Evolutionary conservation across 2,888 invertebrate genomes (phyloP).

Genomic region (Scotopteryx bipunctaria): DNA sequence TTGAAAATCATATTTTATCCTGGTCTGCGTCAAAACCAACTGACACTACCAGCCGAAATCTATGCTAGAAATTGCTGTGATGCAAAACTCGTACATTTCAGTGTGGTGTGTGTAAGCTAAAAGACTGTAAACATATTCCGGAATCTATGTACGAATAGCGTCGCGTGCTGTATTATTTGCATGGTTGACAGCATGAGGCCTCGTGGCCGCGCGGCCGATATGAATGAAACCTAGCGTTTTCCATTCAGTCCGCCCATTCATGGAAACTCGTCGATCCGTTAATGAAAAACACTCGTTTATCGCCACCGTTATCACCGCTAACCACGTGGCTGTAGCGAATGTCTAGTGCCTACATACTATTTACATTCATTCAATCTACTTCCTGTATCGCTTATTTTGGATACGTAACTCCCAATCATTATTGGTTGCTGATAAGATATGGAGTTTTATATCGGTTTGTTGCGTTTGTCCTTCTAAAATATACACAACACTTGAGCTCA

Average conservation of each 20-base stretch:
- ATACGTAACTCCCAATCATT: slow-evolving; percentile 33
- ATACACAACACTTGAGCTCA: slow-evolving; percentile 1
- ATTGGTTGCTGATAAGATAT: slow-evolving; percentile 48
- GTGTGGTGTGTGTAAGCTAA: not conserved
- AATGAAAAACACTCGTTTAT: slow-evolving; percentile 74
- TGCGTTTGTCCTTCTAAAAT: slow-evolving; percentile 15
- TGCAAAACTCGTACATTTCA: not conserved
- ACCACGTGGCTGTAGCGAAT: slow-evolving; percentile 54
- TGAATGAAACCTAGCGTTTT: slow-evolving; percentile 76
- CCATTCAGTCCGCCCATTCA: slow-evolving; percentile 78
- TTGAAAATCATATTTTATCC: too few species aligned
- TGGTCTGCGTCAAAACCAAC: too few species aligned
- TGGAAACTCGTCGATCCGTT: slow-evolving; percentile 77
- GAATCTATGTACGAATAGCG: slow-evolving; percentile 2
- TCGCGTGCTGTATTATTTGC: slow-evolving; percentile 24
- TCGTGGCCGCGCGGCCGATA: slow-evolving; percentile 45
- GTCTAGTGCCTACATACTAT: slow-evolving; percentile 39
- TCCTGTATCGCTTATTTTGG: slow-evolving; percentile 36
- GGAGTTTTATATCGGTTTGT: slow-evolving; percentile 34
- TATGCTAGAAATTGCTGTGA: not conserved
- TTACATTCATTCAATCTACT: slow-evolving; percentile 64
- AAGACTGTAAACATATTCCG: not conserved
- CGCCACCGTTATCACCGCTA: slow-evolving; percentile 63
- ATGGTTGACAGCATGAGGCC: slow-evolving; percentile 41
- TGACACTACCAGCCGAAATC: too few species aligned